A percentile compares a stretch with the other conserved stretches of the same genome.
Evolutionary conservation across 2,113 vertebrate genomes (phyloP).

Genomic region (Ranitomeya imitator): DNA sequence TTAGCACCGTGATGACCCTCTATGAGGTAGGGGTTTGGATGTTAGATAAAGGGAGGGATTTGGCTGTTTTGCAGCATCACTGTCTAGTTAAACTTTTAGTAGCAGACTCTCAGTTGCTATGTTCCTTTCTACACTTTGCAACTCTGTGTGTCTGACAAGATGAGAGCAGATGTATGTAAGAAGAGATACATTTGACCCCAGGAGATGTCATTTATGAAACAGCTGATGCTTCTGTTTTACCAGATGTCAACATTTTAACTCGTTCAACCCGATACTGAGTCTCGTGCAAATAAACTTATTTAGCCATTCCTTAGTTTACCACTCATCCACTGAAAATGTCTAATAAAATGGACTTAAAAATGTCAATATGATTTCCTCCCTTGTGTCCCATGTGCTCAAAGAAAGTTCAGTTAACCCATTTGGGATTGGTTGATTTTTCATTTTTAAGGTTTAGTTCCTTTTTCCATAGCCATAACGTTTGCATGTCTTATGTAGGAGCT

Average conservation of each 20-base stretch:
- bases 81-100: conserved; percentile 69
- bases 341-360: too few species aligned
- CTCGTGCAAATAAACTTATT: background rate
- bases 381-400: background rate
- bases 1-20: conserved; percentile 68
- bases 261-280: conserved; percentile 68
- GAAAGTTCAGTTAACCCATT: background rate
- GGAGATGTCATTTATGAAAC: conserved; percentile 83
- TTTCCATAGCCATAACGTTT: too few species aligned
- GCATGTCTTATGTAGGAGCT: too few species aligned
- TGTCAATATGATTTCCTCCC: background rate
- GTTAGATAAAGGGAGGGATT: conserved; percentile 46
- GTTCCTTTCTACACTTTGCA: conserved; percentile 73
- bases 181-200: conserved; percentile 85
- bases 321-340: background rate
- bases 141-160: conserved; percentile 80
- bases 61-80: conserved; percentile 66
- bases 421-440: too few species aligned
- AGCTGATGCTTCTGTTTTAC: conserved; percentile 90
- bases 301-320: background rate
- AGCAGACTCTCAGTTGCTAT: conserved; percentile 70
- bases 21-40: conserved; percentile 61
- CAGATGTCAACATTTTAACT: conserved; percentile 89
- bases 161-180: conserved; percentile 82
- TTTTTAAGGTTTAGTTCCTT: too few species aligned